These are phyloP conservation scores for Phaethon lepturus DNA, from an alignment of 2,113 vertebrate genomes.

Conservation along the genomic window DNA sequence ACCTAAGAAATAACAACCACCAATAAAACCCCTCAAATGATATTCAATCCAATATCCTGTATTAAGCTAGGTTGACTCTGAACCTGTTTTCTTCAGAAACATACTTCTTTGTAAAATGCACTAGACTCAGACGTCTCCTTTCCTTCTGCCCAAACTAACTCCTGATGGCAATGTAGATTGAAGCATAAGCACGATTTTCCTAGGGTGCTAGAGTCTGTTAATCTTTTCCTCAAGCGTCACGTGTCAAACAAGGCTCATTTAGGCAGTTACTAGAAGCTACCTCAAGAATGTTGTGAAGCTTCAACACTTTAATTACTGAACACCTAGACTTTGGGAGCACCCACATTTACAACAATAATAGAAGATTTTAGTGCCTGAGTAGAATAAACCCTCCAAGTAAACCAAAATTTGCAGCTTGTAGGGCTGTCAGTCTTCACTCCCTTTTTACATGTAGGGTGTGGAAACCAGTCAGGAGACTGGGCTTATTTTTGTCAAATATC, in stretches of 20 bases:
- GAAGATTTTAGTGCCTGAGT: fast-evolving
- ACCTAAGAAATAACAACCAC: background rate
- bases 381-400: background rate
- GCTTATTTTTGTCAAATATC: background rate
- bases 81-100: background rate
- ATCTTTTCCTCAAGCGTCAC: background rate
- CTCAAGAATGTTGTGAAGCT: background rate
- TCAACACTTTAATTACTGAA: background rate
- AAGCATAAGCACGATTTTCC: background rate
- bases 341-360: background rate
- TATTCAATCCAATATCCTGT: background rate
- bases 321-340: background rate
- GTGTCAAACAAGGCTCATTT: background rate
- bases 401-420: background rate
- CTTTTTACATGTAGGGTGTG: background rate
- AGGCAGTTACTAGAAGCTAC: background rate
- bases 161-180: background rate
- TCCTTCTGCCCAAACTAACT: background rate
- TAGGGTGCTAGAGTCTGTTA: background rate
- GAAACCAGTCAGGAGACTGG: background rate
- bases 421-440: background rate
- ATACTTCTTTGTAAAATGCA: background rate
- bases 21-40: background rate
- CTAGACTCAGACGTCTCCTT: background rate
- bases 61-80: background rate